These are phyloP conservation scores for Redunca redunca DNA, from an alignment of 2,113 vertebrate species.

Conservation along the genomic window DNA sequence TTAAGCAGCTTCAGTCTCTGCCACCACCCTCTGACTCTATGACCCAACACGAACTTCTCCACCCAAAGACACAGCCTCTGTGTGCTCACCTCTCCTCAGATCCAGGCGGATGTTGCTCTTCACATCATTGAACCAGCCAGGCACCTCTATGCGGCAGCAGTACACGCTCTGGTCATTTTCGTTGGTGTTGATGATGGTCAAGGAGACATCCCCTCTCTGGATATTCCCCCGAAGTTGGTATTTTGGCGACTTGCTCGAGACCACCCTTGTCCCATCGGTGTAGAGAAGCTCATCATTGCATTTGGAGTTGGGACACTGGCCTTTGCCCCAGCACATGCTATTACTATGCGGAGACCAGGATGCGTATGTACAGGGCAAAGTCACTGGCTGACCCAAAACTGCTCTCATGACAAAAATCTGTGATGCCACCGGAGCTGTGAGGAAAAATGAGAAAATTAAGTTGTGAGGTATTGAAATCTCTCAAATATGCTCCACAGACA, in stretches of 20 bases:
- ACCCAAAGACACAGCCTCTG: no score
- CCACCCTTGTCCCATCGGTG: neutral
- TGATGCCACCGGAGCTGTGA: neutral
- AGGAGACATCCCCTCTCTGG: constrained; percentile 74
- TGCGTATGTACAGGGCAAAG: constrained; percentile 76
- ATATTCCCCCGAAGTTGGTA: constrained; percentile 72
- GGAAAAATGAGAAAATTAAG: neutral
- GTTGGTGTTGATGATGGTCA: constrained; percentile 75
- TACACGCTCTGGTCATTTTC: constrained; percentile 74
- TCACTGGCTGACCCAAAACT: constrained; percentile 70
- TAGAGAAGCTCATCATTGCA: constrained; percentile 74
- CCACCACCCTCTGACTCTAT: neutral
- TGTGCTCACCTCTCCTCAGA: constrained; percentile 60
- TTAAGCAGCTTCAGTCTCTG: neutral
- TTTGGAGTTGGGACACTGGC: constrained; percentile 60
- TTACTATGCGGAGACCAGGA: neutral
- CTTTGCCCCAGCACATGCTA: constrained; percentile 83
- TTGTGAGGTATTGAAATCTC: neutral
- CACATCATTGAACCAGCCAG: constrained; percentile 81
- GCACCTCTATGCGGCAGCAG: constrained; percentile 83
- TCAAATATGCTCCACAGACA: neutral
- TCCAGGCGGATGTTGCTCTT: constrained; percentile 73
- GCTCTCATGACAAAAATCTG: constrained; percentile 34
- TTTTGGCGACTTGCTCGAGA: neutral
- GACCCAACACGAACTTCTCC: no score